phyloP scores from a whole-genome alignment of 2,888 invertebrate species.

The Polydrusus pterygomalis region DNA sequence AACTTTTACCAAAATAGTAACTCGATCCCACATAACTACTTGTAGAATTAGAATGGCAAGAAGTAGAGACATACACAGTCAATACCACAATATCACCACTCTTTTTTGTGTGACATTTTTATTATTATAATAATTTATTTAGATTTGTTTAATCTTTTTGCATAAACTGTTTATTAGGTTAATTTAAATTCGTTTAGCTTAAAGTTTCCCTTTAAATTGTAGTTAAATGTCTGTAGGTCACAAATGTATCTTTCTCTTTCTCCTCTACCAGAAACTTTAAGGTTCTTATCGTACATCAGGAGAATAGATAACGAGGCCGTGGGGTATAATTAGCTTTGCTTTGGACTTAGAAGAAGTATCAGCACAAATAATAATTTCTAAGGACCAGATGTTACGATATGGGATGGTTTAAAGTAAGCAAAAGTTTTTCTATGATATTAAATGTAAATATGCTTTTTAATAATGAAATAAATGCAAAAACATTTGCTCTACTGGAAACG shows the following conservation, averaged over 20 bases:
- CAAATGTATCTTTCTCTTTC: background rate
- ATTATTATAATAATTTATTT: background rate
- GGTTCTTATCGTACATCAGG: slow-evolving; percentile 34
- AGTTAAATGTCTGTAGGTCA: slow-evolving; percentile 8
- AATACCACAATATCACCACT: too few relatives aligned
- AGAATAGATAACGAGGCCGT: slow-evolving; percentile 41
- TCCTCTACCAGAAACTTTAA: slow-evolving; percentile 4
- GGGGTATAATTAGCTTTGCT: slow-evolving; percentile 43
- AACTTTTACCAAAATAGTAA: too few relatives aligned
- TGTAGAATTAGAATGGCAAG: too few relatives aligned
- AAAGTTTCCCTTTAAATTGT: background rate
- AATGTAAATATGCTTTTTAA: background rate
- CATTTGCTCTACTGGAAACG: too few relatives aligned
- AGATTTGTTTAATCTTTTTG: background rate
- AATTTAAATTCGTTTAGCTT: background rate
- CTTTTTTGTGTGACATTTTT: too few relatives aligned
- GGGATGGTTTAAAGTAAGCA: background rate
- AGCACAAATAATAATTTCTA: slow-evolving; percentile 2
- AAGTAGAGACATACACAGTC: too few relatives aligned
- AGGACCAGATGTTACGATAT: slow-evolving; percentile 9
- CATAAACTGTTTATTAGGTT: background rate
- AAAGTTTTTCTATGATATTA: background rate
- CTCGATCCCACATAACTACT: too few relatives aligned
- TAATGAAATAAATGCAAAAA: too few relatives aligned
- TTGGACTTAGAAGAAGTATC: slow-evolving; percentile 24